These are phyloP conservation scores for Corythaixoides concolor DNA, from an alignment of 2,113 vertebrate genomes.

Conservation along the genomic window DNA sequence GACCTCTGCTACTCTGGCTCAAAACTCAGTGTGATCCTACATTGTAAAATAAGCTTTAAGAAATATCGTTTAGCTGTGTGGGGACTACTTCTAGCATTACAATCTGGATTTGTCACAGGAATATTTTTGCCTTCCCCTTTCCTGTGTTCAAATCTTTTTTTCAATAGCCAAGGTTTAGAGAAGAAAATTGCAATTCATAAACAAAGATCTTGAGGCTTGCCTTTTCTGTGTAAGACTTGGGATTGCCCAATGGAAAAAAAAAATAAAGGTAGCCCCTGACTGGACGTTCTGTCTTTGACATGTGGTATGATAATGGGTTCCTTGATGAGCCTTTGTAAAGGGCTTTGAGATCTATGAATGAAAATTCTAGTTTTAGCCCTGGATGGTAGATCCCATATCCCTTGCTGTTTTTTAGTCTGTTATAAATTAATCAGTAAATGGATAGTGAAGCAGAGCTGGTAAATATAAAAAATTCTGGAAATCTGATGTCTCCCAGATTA, in stretches of 20 bases:
- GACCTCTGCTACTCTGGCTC: background rate
- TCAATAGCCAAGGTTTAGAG: background rate
- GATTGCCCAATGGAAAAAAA: background rate
- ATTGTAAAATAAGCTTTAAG: background rate
- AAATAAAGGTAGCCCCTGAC: background rate
- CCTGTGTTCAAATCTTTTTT: background rate
- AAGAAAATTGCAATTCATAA: background rate
- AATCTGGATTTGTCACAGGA: background rate
- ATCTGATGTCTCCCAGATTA: background rate
- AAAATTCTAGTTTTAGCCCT: background rate
- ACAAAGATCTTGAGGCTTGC: background rate
- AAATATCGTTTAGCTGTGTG: background rate
- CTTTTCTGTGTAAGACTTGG: background rate
- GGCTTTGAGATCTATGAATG: background rate
- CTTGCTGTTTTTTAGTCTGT: background rate
- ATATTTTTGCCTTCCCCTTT: background rate
- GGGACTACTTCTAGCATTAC: background rate
- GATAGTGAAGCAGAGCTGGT: background rate
- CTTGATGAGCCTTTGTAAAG: background rate
- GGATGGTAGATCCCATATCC: background rate
- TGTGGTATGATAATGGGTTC: background rate
- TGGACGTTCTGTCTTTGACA: background rate
- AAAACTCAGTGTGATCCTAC: background rate
- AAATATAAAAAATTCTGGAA: background rate
- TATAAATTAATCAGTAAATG: background rate